A percentile compares a stretch with the other conserved stretches of the same genome.
These are phyloP conservation scores for Dicerorhinus sumatrensis DNA, from an alignment of 2,113 vertebrate species.

Conservation along the genomic window DNA sequence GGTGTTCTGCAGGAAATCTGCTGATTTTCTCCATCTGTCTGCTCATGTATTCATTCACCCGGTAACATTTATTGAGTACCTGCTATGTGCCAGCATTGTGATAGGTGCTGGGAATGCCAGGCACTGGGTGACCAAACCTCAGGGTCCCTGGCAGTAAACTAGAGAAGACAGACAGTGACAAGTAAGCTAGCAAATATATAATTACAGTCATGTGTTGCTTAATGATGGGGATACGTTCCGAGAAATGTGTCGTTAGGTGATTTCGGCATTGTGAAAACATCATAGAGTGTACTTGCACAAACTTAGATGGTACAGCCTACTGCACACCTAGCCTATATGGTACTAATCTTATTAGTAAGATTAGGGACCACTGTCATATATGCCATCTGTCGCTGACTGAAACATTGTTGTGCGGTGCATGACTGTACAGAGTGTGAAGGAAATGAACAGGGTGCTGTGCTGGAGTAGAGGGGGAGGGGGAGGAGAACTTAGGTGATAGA, in stretches of 20 bases:
- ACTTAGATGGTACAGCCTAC: no score
- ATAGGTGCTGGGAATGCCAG: neutral
- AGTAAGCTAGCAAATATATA: neutral
- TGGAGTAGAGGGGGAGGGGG: neutral
- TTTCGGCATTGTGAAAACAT: no score
- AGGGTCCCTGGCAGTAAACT: neutral
- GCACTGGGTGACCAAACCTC: neutral
- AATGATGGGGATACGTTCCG: no score
- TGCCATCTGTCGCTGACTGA: no score
- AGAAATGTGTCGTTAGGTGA: no score
- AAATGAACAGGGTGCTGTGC: neutral
- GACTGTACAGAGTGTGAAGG: neutral
- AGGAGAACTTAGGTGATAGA: neutral
- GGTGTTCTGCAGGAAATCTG: neutral
- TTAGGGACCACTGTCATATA: no score
- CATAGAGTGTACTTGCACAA: no score
- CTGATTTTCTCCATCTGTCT: neutral
- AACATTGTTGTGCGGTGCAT: no score
- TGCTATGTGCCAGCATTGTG: neutral
- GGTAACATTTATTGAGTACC: neutral
- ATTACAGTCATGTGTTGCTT: neutral
- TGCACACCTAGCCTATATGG: no score
- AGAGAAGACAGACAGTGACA: neutral
- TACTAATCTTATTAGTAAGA: no score
- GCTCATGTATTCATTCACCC: neutral